Base-by-base conservation (phyloP, 1,140 invertebrate genomes). In the Muscidifurax raptorellus region DNA sequence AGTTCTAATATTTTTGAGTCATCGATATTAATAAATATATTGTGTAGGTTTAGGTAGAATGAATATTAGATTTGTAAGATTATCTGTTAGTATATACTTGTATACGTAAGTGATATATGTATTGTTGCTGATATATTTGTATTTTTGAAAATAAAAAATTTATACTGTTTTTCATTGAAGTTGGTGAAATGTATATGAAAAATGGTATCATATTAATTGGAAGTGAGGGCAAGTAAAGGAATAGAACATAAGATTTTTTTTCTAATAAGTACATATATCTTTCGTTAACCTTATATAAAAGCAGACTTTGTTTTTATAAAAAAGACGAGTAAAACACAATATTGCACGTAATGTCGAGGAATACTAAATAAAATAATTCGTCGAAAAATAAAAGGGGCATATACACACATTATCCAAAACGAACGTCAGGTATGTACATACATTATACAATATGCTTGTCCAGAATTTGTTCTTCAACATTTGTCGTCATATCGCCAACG, bases 201-300 rank as follows among this genome's bases (percentile, higher is more conserved):
- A 59, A 52, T 18, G 3, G 18, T 59, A 59, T n/a, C 52, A 4
- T n/a, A n/a, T 59, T 18, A 7, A n/a, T 47, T 59, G 9, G 66
- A 69, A 69, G 0, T 3, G 27, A 28, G 10, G 27, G 12, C 25
- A 9, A 28, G 18, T 76, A 67, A 80, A 83, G 1, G 52, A 59
- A 59, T 4, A 59, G 0, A 4, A 59, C 52, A n/a, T 10, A 40
- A 44, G 22, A 15, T 32, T 74, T 30, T 36, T 74, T 40, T 22
- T 30, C 67, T 74, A 74, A 74, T 74, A 74, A 74, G 71, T 74
- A 78, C 25, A 36, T 64, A 78, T 64, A 30, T 59, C 18, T 59
- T 40, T n/a, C 25, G 9, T 66, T 80, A 30, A 64, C 78, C 27
- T 67, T 69, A 28, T 69, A 44, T 40, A 81, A 44, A 69, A 40